Evolutionary conservation across 1,140 invertebrate genomes (phyloP).

Genomic region (Diplogasteroides magnus): DNA sequence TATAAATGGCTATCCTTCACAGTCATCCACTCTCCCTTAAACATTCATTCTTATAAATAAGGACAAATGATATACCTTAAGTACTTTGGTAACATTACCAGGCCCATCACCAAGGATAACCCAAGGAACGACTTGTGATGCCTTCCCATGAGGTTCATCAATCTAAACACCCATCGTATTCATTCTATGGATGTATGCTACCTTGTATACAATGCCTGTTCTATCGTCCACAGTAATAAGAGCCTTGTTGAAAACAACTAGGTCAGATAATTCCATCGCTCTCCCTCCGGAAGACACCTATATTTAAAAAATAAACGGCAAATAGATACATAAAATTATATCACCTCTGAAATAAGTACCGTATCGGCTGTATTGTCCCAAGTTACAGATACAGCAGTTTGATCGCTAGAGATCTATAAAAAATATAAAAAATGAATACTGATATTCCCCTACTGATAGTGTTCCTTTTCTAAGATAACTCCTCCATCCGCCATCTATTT

Average conservation of each 20-base stretch:
- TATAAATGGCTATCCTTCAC: conserved; percentile 82
- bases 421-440: background rate
- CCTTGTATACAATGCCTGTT: conserved; percentile 85
- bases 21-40: conserved; percentile 82
- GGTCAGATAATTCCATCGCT: conserved; percentile 94
- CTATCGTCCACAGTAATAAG: conserved; percentile 87
- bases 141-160: conserved; percentile 29
- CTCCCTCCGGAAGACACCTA: conserved; percentile 72
- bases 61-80: conserved; percentile 63
- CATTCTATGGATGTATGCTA: too few species aligned
- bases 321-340: background rate
- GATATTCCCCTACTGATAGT: conserved; percentile 4
- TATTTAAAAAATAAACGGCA: background rate
- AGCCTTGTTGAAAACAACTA: conserved; percentile 85
- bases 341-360: background rate
- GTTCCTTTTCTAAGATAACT: conserved; percentile 15
- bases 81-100: conserved; percentile 74
- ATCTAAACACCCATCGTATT: too few species aligned
- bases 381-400: background rate
- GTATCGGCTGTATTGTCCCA: conserved; percentile 8
- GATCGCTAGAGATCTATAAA: conserved; percentile 7
- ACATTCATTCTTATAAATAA: background rate
- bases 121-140: conserved; percentile 75
- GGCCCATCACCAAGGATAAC: conserved; percentile 84
- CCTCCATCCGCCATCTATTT: conserved; percentile 17